Percentiles rank a stretch among this genome's conserved stretches.
Conservation (phyloP, 2,888 invertebrate species). For the Apoda limacodes region DNA sequence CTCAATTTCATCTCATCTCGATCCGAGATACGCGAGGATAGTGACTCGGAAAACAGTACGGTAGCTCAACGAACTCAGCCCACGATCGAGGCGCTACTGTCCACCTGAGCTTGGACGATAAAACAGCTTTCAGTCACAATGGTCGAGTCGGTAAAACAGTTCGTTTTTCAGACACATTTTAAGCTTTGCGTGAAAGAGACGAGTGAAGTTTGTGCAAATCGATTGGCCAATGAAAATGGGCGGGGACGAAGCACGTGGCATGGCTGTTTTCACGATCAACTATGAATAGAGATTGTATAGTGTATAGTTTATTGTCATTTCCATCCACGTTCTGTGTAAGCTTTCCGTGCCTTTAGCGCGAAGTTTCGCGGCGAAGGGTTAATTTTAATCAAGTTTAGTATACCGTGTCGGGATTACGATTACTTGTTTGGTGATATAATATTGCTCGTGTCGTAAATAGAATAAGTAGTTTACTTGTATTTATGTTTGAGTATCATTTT, state of each 20-base stretch:
- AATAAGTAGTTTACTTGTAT: no score
- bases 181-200: conserved; percentile 46
- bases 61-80: conserved; percentile 23
- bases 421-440: no score
- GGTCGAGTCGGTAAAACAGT: conserved; percentile 54
- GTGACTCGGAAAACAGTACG: no score
- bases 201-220: conserved; percentile 42
- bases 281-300: conserved; percentile 31
- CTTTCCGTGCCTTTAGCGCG: conserved; percentile 31
- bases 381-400: no score
- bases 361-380: no score
- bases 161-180: no score
- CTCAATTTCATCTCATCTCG: conserved; percentile 54
- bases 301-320: conserved; percentile 37
- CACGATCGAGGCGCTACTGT: conserved; percentile 44
- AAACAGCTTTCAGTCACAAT: conserved; percentile 30
- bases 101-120: conserved; percentile 26
- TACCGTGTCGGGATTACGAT: no score
- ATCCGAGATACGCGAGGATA: conserved; percentile 25
- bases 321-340: conserved; percentile 33
- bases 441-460: no score
- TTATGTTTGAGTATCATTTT: no score
- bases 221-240: conserved; percentile 60
- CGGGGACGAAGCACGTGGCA: conserved; percentile 60
- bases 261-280: conserved; percentile 34